These are phyloP conservation scores for Trilocha varians DNA, from an alignment of 2,888 invertebrate species.

Conservation along the genomic window DNA sequence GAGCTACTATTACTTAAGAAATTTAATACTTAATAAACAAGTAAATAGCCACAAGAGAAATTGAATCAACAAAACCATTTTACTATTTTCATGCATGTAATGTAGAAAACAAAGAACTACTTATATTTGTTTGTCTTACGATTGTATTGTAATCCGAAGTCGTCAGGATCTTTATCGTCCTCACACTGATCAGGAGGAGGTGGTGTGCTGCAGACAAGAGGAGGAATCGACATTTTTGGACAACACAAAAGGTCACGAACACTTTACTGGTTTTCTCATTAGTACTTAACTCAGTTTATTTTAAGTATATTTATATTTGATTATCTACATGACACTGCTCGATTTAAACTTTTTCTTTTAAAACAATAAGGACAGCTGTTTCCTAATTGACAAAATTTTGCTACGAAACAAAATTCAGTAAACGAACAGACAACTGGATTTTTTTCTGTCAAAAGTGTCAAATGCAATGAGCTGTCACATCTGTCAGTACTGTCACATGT, in stretches of 20 bases:
- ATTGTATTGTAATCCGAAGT: constrained; percentile 58
- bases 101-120: too few species aligned
- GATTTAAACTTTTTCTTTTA: neutral
- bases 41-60: too few species aligned
- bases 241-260: constrained; percentile 11
- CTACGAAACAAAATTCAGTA: constrained; percentile 18
- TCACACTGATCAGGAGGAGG: constrained; percentile 78
- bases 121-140: constrained; percentile 34
- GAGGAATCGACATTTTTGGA: constrained; percentile 75
- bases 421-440: neutral
- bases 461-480: neutral
- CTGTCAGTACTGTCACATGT: too few species aligned
- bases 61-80: too few species aligned
- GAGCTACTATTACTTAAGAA: too few species aligned
- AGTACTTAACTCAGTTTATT: constrained; percentile 5
- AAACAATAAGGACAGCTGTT: constrained; percentile 50
- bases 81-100: neutral
- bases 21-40: too few species aligned
- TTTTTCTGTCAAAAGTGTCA: neutral
- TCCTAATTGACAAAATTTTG: constrained; percentile 47
- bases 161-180: constrained; percentile 73
- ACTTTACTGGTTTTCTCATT: constrained; percentile 18
- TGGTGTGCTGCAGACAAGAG: constrained; percentile 77
- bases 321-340: constrained; percentile 1
- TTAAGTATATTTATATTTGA: neutral